phyloP scores from a whole-genome alignment of 2,797 vertebrate genomes.

The Capromys pilorides region DNA sequence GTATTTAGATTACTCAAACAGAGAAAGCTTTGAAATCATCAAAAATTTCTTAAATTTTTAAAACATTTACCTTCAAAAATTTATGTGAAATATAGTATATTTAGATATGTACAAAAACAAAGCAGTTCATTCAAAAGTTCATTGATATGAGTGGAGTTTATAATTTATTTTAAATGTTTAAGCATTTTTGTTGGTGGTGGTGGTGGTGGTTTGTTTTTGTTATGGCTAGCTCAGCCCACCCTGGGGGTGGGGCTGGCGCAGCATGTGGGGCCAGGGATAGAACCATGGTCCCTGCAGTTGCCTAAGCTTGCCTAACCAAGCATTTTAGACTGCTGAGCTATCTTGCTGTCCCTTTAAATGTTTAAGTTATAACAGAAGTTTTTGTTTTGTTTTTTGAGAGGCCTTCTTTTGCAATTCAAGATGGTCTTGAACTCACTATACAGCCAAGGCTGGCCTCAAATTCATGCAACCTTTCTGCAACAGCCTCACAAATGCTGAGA shows the following conservation, averaged over 20 bases:
- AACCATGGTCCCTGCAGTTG: no score
- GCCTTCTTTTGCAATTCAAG: not conserved
- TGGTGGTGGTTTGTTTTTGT: no score
- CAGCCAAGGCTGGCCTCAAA: not conserved
- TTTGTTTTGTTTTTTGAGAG: not conserved
- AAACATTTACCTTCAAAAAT: conserved; percentile 42
- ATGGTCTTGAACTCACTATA: not conserved
- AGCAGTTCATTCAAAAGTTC: conserved; percentile 42
- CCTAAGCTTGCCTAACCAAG: no score
- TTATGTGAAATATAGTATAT: conserved; percentile 2
- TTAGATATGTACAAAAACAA: conserved; percentile 22
- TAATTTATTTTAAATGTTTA: conserved; percentile 30
- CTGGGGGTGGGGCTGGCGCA: no score
- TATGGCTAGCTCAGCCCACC: no score
- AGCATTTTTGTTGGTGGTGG: no score
- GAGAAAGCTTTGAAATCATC: not conserved
- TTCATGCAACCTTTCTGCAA: not conserved
- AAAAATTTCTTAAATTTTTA: conserved; percentile 29
- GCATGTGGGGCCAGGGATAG: no score
- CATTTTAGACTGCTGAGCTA: no score
- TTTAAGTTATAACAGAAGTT: not conserved
- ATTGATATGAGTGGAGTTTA: not conserved
- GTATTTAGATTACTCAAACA: not conserved
- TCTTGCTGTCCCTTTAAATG: no score
- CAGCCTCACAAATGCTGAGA: not conserved